A percentile compares a stretch with the other conserved stretches of the same genome.
Evolutionary conservation across 2,113 vertebrate genomes (phyloP).

Genomic region (Neotoma lepida): DNA sequence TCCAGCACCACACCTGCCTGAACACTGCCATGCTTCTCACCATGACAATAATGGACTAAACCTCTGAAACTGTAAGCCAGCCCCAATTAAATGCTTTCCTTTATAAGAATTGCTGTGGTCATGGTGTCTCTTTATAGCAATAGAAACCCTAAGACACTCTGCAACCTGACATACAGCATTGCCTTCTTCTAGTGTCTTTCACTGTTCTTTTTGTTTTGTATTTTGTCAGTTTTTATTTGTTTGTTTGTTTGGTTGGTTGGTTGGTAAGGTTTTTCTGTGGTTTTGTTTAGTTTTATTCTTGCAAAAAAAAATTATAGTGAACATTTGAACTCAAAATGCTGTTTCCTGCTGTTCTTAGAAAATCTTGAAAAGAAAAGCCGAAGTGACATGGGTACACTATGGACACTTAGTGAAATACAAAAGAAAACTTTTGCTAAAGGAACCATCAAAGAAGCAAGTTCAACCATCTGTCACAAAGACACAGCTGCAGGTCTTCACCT

Average conservation of each 20-base stretch:
- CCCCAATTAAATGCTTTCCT: not conserved
- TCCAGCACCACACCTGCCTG: not conserved
- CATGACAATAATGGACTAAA: not conserved
- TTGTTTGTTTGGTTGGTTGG: not conserved
- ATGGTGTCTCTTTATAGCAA: not conserved
- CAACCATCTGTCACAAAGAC: not conserved
- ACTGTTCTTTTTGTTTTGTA: conserved; percentile 13
- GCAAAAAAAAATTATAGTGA: not conserved
- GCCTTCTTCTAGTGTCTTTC: not conserved
- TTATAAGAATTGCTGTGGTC: not conserved
- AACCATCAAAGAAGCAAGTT: not conserved
- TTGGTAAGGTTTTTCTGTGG: no score
- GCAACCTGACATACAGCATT: not conserved
- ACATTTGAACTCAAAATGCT: conserved; percentile 24
- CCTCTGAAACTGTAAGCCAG: not conserved
- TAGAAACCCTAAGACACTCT: not conserved
- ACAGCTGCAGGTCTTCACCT: not conserved
- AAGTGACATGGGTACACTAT: not conserved
- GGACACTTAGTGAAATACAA: conserved; percentile 22
- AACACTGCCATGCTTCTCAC: rapidly evolving
- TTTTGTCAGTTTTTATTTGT: conserved; percentile 20
- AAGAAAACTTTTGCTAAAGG: not conserved
- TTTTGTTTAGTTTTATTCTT: not conserved
- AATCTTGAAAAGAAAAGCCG: conserved; percentile 51
- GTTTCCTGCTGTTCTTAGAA: conserved; percentile 39